Evolutionary conservation across 2,797 vertebrate genomes (phyloP).

Genomic region (Sphenopsis melanotis): DNA sequence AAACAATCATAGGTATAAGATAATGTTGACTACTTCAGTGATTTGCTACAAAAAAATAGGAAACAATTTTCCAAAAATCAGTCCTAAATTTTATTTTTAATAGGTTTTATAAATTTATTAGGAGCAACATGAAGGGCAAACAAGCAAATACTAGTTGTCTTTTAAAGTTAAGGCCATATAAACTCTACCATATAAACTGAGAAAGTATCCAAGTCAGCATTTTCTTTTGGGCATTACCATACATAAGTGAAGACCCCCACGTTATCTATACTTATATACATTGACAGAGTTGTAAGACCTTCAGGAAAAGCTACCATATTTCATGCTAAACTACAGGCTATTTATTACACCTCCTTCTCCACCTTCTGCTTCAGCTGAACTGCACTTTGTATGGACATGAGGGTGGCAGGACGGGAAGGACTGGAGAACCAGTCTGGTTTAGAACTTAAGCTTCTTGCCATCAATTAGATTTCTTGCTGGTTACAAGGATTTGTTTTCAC

Average conservation of each 20-base stretch:
- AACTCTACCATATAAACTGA: neutral
- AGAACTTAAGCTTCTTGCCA: neutral
- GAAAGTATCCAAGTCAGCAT: neutral
- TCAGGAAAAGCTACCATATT: neutral
- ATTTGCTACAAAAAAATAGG: neutral
- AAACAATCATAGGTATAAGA: neutral
- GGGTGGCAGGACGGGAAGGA: neutral
- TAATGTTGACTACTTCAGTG: neutral
- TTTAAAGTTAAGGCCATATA: neutral
- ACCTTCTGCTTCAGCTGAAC: neutral
- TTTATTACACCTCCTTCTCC: neutral
- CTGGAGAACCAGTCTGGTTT: neutral
- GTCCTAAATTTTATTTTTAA: neutral
- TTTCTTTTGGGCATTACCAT: neutral
- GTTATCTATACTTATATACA: neutral
- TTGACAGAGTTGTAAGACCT: neutral
- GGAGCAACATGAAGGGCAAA: neutral
- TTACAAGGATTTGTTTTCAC: neutral
- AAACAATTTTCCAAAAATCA: neutral
- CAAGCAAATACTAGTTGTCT: neutral
- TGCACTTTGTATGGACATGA: accelerated
- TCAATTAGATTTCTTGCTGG: neutral
- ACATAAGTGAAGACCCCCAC: neutral
- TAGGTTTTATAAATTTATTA: neutral
- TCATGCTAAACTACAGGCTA: neutral